Conservation (phyloP, 1,140 invertebrate genomes). For the Harpegnathos saltator region DNA sequence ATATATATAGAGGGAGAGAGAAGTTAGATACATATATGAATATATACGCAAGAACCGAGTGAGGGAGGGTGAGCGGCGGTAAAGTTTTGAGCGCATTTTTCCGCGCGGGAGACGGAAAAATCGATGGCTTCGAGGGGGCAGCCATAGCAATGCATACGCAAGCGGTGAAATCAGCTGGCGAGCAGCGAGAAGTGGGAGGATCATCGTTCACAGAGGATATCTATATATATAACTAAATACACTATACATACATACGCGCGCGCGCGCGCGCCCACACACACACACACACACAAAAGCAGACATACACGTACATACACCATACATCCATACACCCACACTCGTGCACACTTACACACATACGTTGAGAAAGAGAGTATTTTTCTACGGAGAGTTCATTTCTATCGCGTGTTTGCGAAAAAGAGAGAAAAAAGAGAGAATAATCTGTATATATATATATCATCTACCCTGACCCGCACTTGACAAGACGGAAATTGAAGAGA, state of each 20-base stretch:
- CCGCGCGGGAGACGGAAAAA: constrained; percentile 42
- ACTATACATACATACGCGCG: too few relatives aligned
- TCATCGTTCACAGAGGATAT: constrained; percentile 23
- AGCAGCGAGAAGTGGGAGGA: constrained; percentile 24
- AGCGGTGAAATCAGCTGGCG: constrained; percentile 29
- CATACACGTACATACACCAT: too few relatives aligned
- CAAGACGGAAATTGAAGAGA: constrained; percentile 8
- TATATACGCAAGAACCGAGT: background rate
- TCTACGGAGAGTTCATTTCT: constrained; percentile 75
- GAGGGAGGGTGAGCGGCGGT: background rate
- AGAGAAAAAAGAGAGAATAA: constrained; percentile 32
- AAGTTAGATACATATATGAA: constrained; percentile 2
- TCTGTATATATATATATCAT: constrained; percentile 24
- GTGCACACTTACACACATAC: too few relatives aligned
- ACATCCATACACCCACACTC: too few relatives aligned
- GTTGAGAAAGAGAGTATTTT: constrained; percentile 74
- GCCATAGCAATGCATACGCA: constrained; percentile 21
- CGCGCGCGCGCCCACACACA: too few relatives aligned
- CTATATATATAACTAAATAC: constrained; percentile 54
- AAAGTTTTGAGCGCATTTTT: constrained; percentile 43
- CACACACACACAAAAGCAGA: too few relatives aligned
- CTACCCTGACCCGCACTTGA: background rate
- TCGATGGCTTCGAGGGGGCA: constrained; percentile 40
- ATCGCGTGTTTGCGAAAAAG: constrained; percentile 61
- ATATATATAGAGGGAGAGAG: background rate